Conservation (phyloP, 2,888 invertebrate species). For the Oligia strigilis region DNA sequence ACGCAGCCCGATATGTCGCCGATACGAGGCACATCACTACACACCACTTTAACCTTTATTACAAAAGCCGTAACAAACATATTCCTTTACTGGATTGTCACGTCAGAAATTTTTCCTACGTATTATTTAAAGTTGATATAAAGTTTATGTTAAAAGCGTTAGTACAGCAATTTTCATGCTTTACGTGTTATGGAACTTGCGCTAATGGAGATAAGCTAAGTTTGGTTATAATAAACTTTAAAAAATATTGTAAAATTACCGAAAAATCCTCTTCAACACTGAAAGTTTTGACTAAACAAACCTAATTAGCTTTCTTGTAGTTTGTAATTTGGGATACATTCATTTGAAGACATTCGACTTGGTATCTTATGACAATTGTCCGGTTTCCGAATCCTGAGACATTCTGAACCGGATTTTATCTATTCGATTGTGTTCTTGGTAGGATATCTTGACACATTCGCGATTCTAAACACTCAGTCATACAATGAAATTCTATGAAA, state of each 20-base stretch:
- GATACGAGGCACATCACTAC: conserved; percentile 74
- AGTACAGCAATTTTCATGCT: conserved; percentile 60
- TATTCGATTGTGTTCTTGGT: conserved; percentile 11
- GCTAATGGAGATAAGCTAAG: conserved; percentile 28
- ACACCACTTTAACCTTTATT: conserved; percentile 68
- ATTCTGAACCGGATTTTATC: background rate
- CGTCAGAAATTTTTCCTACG: conserved; percentile 60
- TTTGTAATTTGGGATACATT: background rate
- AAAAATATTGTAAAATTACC: background rate
- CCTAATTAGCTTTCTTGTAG: background rate
- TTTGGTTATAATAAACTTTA: background rate
- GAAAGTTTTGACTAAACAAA: background rate
- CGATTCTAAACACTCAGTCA: background rate
- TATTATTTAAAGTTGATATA: conserved; percentile 64
- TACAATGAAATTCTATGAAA: conserved; percentile 23
- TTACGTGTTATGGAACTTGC: conserved; percentile 44
- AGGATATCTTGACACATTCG: conserved; percentile 27
- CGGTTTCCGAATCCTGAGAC: background rate
- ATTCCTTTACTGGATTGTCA: conserved; percentile 38
- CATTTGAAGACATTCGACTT: background rate
- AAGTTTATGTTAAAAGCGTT: conserved; percentile 66
- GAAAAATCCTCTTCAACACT: background rate
- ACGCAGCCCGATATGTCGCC: conserved; percentile 83
- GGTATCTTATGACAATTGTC: background rate
- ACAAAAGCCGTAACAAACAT: conserved; percentile 38